These are phyloP conservation scores for Parauchenoglanis ngamensis DNA, from an alignment of 2,797 vertebrate species.

Conservation along the genomic window DNA sequence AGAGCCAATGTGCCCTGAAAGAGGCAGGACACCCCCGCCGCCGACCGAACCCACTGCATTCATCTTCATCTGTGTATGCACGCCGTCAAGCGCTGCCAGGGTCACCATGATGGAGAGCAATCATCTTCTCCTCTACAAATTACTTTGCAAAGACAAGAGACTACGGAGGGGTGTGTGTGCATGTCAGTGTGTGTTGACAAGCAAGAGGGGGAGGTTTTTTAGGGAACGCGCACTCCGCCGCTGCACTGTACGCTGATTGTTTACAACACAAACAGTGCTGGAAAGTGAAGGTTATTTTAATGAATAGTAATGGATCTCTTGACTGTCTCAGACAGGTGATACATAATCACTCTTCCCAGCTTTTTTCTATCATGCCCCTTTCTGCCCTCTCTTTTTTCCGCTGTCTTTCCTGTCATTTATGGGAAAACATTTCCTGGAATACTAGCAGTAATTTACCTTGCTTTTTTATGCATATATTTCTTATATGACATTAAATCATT, in stretches of 20 bases:
- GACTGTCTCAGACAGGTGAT: slow-evolving; percentile 77
- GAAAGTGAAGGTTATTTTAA: slow-evolving; percentile 96
- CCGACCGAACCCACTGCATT: slow-evolving; percentile 99
- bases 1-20: slow-evolving; percentile 98
- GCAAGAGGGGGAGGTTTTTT: slow-evolving; percentile 69
- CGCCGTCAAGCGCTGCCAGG: slow-evolving; percentile 97
- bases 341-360: slow-evolving; percentile 75
- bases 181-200: slow-evolving; percentile 51
- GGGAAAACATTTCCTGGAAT: slow-evolving; percentile 71
- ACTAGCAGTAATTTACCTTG: slow-evolving; percentile 64
- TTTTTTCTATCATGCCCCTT: slow-evolving; percentile 50
- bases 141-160: slow-evolving; percentile 94
- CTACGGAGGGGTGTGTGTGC: slow-evolving; percentile 56
- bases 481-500: slow-evolving; percentile 60
- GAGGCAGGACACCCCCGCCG: slow-evolving; percentile 95
- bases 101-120: slow-evolving; percentile 99
- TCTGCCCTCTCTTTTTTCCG: slow-evolving; percentile 49
- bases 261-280: slow-evolving; percentile 88
- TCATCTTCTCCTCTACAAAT: slow-evolving; percentile 99
- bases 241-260: slow-evolving; percentile 85
- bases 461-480: slow-evolving; percentile 19
- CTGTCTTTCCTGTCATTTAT: slow-evolving; percentile 69
- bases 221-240: slow-evolving; percentile 71
- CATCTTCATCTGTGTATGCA: slow-evolving; percentile 99
- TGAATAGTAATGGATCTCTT: slow-evolving; percentile 88